Evolutionary conservation across 2,113 vertebrate species (phyloP).

Genomic region (Pycnonotus jocosus): DNA sequence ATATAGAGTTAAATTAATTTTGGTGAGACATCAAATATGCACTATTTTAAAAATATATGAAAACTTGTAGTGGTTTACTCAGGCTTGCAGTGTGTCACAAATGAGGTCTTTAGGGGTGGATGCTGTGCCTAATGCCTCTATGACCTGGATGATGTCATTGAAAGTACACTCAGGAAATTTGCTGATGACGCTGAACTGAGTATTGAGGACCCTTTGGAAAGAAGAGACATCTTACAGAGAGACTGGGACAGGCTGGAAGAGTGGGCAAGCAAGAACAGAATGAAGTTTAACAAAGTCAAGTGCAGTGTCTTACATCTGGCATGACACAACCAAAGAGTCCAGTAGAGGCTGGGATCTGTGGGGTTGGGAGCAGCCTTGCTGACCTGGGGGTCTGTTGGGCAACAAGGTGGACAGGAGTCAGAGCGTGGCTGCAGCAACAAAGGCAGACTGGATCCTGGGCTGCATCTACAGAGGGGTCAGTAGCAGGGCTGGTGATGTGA

Average conservation of each 20-base stretch:
- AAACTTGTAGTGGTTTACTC: background rate
- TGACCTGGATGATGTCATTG: background rate
- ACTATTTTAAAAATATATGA: background rate
- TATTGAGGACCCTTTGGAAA: background rate
- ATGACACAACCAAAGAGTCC: accelerated
- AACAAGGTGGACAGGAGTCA: accelerated
- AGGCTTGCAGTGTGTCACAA: background rate
- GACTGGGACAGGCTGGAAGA: background rate
- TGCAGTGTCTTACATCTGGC: background rate
- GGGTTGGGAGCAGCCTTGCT: background rate
- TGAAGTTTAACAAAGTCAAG: background rate
- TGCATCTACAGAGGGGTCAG: accelerated
- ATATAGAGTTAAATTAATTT: background rate
- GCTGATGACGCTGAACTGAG: background rate
- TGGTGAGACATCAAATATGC: background rate
- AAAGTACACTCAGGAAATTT: background rate
- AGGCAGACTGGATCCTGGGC: background rate
- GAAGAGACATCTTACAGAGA: background rate
- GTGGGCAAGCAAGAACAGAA: background rate
- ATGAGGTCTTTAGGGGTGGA: background rate
- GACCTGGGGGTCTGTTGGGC: background rate
- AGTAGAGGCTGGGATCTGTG: background rate
- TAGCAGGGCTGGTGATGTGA: background rate
- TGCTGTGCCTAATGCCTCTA: background rate
- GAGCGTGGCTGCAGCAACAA: background rate